Evolutionary conservation across 1,140 invertebrate genomes (phyloP).

Genomic region (Ceratina japonica): DNA sequence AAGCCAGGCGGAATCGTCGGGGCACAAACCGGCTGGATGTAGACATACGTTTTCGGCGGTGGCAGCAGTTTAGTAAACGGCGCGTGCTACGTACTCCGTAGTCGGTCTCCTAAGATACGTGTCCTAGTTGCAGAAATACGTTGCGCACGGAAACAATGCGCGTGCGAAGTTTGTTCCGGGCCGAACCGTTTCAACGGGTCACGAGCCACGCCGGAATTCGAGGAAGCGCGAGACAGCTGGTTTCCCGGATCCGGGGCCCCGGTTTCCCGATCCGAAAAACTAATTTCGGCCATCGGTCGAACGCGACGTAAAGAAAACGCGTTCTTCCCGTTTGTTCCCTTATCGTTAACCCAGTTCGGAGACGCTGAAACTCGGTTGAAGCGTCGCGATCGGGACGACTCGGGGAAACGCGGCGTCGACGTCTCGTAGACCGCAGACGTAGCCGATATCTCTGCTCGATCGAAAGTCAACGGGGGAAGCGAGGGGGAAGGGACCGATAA

Average conservation of each 20-base stretch:
- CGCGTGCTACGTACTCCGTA: neutral
- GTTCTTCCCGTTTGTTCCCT: too few species aligned
- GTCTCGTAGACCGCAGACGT: too few species aligned
- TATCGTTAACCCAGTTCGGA: too few species aligned
- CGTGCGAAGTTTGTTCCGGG: neutral
- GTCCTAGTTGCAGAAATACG: conserved; percentile 18
- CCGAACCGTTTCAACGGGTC: neutral
- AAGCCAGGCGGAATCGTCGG: too few species aligned
- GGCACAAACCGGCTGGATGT: neutral
- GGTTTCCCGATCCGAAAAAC: too few species aligned
- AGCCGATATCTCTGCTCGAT: neutral
- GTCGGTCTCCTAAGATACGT: neutral
- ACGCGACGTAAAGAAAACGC: too few species aligned
- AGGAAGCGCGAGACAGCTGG: neutral
- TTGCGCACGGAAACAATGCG: neutral
- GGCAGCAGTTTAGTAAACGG: conserved; percentile 15
- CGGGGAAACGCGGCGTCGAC: too few species aligned
- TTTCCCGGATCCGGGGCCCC: too few species aligned
- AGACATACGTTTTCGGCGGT: conserved; percentile 18
- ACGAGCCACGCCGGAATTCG: neutral
- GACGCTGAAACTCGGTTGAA: too few species aligned
- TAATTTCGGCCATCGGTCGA: too few species aligned
- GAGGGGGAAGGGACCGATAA: neutral
- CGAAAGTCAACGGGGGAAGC: neutral
- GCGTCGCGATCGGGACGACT: too few species aligned